Evolutionary conservation across 2,888 invertebrate genomes (phyloP), one percentile per base, ranked within the genome.

Genomic region (Phortica magna): DNA sequence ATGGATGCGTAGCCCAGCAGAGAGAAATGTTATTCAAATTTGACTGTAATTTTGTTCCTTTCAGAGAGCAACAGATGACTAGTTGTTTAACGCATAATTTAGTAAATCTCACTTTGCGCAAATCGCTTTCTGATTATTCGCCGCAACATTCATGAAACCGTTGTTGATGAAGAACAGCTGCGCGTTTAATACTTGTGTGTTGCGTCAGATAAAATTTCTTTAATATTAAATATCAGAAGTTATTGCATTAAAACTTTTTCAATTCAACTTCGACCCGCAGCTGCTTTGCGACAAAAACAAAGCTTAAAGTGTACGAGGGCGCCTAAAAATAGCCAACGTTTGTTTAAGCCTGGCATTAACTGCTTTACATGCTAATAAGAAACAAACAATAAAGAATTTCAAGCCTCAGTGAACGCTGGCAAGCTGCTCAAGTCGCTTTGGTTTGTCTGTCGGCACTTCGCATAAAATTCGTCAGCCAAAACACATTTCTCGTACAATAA

Each of bases 401-500:
- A 31, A 31, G 31, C 31, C 31, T 31, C 31, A 31, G 31, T 31
- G 31, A 31, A 31, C 31, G 31, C 31, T 31, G 14, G 48, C 48
- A 9, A 48, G 14, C 48, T 48, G 48, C 5, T 48, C 2, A 14
- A 9, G 48, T 48, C 14, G 48, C 10, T 48, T 48, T 48, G 48
- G 10, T 48, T 2, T 48, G 48, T 9, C 14, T 48, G 48, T 14
- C 14, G 48, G 48, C 10, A 12, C 9, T 14, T 14, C 9, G 14
- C 14, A 14, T 12, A 48, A 48, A 48, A 48, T 64, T 22, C 22
- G 42, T 67, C 42, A 9, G 41, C 41, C 67, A 67, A 39, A n/a
- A 42, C 53, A 53, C 48, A 71, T 71, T 71, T 71, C 22, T 71
- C 70, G 70, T 71, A 55, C 55, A 71, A 71, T 71, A 71, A 71